These are phyloP conservation scores for Lates japonicus DNA, from an alignment of 2,797 vertebrate species.

Conservation along the genomic window DNA sequence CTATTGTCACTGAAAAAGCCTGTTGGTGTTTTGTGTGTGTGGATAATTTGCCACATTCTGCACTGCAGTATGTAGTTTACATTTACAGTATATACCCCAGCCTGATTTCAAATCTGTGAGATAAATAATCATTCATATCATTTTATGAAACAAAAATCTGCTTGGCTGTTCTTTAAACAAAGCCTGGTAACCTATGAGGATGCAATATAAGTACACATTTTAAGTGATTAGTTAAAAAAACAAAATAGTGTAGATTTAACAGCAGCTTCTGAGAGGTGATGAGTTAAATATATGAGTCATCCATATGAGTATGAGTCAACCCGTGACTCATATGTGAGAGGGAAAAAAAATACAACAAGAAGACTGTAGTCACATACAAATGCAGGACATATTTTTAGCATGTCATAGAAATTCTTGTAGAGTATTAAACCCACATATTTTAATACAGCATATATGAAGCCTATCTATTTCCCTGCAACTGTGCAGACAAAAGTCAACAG, in stretches of 20 bases:
- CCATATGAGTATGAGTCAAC: neutral
- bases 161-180: conserved; percentile 20
- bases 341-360: neutral
- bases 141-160: neutral
- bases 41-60: conserved; percentile 15
- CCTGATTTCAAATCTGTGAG: neutral
- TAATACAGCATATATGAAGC: conserved; percentile 38
- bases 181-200: conserved; percentile 18
- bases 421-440: conserved; percentile 51
- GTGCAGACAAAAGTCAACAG: conserved; percentile 70
- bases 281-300: conserved; percentile 71
- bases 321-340: neutral
- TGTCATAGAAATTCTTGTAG: conserved; percentile 19
- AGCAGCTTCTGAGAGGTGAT: conserved; percentile 44
- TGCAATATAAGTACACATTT: conserved; percentile 7
- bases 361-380: conserved; percentile 11
- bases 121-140: neutral
- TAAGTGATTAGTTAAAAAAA: conserved; percentile 18
- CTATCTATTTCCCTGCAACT: conserved; percentile 41
- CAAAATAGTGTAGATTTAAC: conserved; percentile 37
- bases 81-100: neutral
- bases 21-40: conserved; percentile 5
- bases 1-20: conserved; percentile 27
- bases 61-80: conserved; percentile 3
- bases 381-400: conserved; percentile 24